Conservation (phyloP, 2,888 invertebrate genomes). For the Yponomeuta plumbellus region DNA sequence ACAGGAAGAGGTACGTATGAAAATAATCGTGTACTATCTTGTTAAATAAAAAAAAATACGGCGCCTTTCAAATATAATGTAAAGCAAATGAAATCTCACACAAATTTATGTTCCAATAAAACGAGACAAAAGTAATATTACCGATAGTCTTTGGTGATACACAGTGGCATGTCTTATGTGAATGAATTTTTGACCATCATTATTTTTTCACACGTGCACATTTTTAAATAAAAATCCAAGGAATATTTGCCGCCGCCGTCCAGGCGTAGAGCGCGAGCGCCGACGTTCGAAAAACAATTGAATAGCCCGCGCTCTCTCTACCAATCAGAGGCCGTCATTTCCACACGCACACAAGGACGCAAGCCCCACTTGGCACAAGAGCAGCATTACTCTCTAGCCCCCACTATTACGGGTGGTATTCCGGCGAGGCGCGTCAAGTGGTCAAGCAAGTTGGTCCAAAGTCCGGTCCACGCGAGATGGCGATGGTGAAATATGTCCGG, state of each 20-base stretch:
- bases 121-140: slow-evolving; percentile 21
- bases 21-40: too few species aligned
- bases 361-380: slow-evolving; percentile 36
- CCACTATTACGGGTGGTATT: slow-evolving; percentile 26
- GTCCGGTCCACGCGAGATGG: slow-evolving; percentile 42
- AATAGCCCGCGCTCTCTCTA: slow-evolving; percentile 53
- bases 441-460: slow-evolving; percentile 15
- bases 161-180: slow-evolving; percentile 29
- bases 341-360: slow-evolving; percentile 59
- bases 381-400: slow-evolving; percentile 37
- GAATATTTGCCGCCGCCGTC: neutral
- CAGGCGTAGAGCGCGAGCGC: slow-evolving; percentile 59
- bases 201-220: slow-evolving; percentile 31
- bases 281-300: slow-evolving; percentile 54
- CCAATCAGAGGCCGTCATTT: slow-evolving; percentile 50
- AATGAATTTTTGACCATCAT: slow-evolving; percentile 24
- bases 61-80: too few species aligned
- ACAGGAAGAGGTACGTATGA: too few species aligned
- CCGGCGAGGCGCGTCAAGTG: slow-evolving; percentile 11
- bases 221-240: slow-evolving; percentile 33
- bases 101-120: neutral
- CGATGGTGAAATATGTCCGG: slow-evolving; percentile 45
- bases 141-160: slow-evolving; percentile 31
- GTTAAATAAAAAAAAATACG: too few species aligned
- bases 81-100: neutral